Conservation (phyloP, 2,888 invertebrate genomes). For the Pachycephus smyrnensis region DNA sequence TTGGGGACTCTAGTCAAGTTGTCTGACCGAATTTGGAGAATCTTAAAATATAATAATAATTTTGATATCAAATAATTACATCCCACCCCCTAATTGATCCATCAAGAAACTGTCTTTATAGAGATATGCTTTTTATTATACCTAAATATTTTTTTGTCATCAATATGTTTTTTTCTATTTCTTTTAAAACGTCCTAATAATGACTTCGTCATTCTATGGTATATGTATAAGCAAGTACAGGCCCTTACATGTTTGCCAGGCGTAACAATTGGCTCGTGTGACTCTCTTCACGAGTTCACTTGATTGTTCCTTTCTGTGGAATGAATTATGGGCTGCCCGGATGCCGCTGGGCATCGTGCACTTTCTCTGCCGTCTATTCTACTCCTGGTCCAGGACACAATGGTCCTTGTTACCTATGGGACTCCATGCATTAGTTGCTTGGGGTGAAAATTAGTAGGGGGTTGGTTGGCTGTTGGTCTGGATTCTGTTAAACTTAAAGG, state of each 20-base stretch:
- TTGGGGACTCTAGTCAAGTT: neutral
- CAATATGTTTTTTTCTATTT: neutral
- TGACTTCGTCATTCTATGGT: neutral
- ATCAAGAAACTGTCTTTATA: neutral
- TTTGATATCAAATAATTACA: no score
- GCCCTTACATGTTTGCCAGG: neutral
- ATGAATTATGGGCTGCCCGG: neutral
- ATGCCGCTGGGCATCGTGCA: neutral
- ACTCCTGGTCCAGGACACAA: neutral
- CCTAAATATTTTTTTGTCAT: no score
- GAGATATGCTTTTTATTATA: no score
- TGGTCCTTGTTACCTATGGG: neutral
- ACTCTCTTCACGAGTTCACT: neutral
- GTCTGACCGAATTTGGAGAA: neutral
- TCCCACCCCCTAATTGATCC: no score
- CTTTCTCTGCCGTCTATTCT: neutral
- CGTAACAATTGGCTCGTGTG: neutral
- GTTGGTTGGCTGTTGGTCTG: neutral
- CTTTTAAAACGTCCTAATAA: neutral
- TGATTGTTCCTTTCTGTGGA: neutral
- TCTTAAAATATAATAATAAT: neutral
- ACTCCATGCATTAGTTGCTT: slow-evolving; percentile 1
- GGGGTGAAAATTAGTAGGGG: neutral
- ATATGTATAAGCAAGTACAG: neutral
- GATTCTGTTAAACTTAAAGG: neutral